phyloP scores from a whole-genome alignment of 2,797 vertebrate species.

The Hypotaenidia okinawae region DNA sequence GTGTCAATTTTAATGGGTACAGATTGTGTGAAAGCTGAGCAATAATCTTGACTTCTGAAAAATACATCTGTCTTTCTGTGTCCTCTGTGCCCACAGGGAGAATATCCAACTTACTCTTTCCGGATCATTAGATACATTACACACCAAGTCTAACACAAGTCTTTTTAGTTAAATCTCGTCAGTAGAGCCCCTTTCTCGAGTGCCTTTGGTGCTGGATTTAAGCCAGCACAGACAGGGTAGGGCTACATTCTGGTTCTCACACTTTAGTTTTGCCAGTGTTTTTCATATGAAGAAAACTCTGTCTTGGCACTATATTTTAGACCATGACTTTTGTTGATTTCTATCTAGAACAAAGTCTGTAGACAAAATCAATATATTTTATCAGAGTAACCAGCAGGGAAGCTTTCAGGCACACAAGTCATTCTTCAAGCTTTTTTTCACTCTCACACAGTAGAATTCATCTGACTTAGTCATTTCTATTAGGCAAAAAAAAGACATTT shows the following conservation, averaged over 20 bases:
- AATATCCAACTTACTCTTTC: not conserved
- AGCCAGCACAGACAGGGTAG: not conserved
- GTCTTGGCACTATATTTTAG: not conserved
- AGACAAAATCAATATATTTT: conserved; percentile 26
- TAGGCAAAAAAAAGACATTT: not conserved
- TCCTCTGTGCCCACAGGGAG: not conserved
- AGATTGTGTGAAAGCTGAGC: not conserved
- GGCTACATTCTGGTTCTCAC: not conserved
- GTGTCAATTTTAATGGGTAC: not conserved
- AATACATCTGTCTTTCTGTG: not conserved
- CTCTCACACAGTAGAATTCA: not conserved
- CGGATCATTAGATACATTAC: not conserved
- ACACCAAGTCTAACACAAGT: not conserved
- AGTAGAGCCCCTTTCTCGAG: not conserved
- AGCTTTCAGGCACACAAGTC: not conserved
- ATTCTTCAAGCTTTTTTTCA: not conserved
- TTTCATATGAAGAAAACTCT: not conserved
- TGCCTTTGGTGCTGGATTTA: not conserved
- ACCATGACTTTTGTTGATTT: not conserved
- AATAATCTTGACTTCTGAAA: not conserved
- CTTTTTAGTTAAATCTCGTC: conserved; percentile 31
- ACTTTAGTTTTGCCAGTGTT: not conserved
- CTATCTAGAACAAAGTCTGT: conserved; percentile 3
- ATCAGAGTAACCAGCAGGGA: not conserved
- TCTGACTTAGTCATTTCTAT: not conserved